Evolutionary conservation across 2,888 invertebrate genomes (phyloP), one percentile per base, ranked within the genome.

Genomic region (Megamerina dolium): DNA sequence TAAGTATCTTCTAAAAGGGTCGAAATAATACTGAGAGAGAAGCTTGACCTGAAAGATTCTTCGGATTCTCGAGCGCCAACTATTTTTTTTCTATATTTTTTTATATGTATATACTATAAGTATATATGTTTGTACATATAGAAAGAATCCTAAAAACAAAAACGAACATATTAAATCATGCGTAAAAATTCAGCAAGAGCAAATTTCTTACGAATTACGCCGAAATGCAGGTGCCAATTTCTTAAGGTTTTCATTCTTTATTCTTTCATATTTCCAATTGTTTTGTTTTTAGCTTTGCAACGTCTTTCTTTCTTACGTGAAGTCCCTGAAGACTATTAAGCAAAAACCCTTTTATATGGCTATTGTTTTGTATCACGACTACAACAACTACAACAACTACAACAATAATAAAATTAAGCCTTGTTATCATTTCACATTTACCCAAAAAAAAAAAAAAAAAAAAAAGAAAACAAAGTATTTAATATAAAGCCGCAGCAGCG

Each of bases 401-500:
- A 14, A 37, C 13, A n/a, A 17, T n/a, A 31, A 26, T 20, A 27
- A 38, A 41, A 45, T 41, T 38, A 52, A 53, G 52, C 49, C 59
- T 56, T 54, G 57, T 63, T 60, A 60, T 63, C 64, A 59, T 49
- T 63, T 63, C 59, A 61, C n/a, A n/a, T n/a, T n/a, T n/a, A 63
- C 57, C 59, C 56, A 38, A 45, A 13, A 37, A 40, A 40, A 43
- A 37, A 41, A 42, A 40, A 31, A 32, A 37, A 45, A 17, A 31
- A 29, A n/a, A 19, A 27, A 16, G 35, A 31, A 16, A 29, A 43
- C 29, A 43, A 46, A n/a, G 23, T 8, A 23, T 23, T 8, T 23
- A 23, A 23, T 8, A 23, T 23, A 23, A 34, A 34, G 33, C 38
- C 52, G 48, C 48, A 53, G 48, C 48, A n/a, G n/a, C n/a, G n/a